A percentile compares a stretch with the other conserved stretches of the same genome.
Evolutionary conservation across 2,888 invertebrate species (phyloP).

Genomic region (Hypomecis punctinalis): DNA sequence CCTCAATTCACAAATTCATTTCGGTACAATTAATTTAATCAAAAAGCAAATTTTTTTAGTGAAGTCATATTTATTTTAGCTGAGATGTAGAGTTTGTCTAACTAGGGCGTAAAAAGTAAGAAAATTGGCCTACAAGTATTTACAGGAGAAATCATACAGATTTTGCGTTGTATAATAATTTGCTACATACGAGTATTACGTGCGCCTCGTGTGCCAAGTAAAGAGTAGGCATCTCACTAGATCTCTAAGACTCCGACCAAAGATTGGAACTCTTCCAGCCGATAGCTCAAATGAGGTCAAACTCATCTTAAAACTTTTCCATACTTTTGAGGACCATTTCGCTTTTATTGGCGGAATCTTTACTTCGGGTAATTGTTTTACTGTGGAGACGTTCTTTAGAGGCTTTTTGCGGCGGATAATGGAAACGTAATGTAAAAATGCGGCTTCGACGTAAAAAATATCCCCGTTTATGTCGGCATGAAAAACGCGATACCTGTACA

Average conservation of each 20-base stretch:
- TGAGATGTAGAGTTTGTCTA: too few species aligned
- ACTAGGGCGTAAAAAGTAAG: too few species aligned
- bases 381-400: conserved; percentile 21
- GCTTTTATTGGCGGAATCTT: conserved; percentile 44
- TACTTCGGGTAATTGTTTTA: conserved; percentile 38
- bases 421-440: conserved; percentile 35
- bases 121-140: too few species aligned
- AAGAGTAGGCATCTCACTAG: too few species aligned
- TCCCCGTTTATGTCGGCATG: conserved; percentile 33
- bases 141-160: too few species aligned
- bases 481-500: conserved; percentile 28
- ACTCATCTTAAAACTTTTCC: conserved; percentile 56
- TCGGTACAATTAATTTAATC: too few species aligned
- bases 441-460: conserved; percentile 30
- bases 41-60: too few species aligned
- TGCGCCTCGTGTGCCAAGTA: too few species aligned
- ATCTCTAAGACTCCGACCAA: conserved; percentile 60
- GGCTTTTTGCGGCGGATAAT: conserved; percentile 29
- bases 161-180: too few species aligned
- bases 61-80: too few species aligned
- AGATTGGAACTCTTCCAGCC: conserved; percentile 75
- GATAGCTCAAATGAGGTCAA: conserved; percentile 74
- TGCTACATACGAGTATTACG: too few species aligned
- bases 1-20: too few species aligned
- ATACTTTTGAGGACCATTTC: conserved; percentile 39